Evolutionary conservation across 2,888 invertebrate genomes (phyloP), one percentile per base, ranked within the genome.

Genomic region (Drosophila pullipes): DNA sequence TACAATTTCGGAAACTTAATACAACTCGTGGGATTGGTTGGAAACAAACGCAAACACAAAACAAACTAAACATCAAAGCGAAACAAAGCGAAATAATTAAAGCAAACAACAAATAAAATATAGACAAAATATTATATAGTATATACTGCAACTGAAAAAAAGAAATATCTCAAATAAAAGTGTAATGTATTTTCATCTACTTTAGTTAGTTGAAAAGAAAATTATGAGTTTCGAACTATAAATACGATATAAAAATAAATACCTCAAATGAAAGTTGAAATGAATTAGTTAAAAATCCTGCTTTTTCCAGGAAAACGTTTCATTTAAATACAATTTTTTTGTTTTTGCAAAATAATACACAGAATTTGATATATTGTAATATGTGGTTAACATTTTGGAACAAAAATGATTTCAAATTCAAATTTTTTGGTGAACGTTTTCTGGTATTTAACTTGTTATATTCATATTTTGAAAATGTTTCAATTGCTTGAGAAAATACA

Each of bases 21-120:
- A 9, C 47, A 47, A 47, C 22, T 22, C 7, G 7, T 47, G 5
- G 47, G 13, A 13, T 47, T 47, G 47, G 7, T 2, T 47, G 47
- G 25, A 54, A 49, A 50, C 52, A 52, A 55, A 39, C 4, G 37
- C 37, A 55, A 47, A 47, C 18, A 28, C 28, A 39, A 39, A 37
- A 37, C 35, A 58, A 68, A 44, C 33, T n/a, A 39, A 49, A 53
- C 13, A 37, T 44, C 9, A 31, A 65, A 53, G 33, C 11, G 18
- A 31, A 47, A 47, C 9, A 31, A 65, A 53, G 39, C 11, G 18
- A 31, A 47, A 47, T 25, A 25, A 31, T 16, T 3, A 54, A 28
- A 18, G 33, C 35, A 11, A 33, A 30, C 18, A 35, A 44, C 16
- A 63, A 22, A 28, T 7, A 49, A 25, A 60, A 13, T 3, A 50